Conservation (phyloP, 2,113 vertebrate genomes). For the Eira barbara region DNA sequence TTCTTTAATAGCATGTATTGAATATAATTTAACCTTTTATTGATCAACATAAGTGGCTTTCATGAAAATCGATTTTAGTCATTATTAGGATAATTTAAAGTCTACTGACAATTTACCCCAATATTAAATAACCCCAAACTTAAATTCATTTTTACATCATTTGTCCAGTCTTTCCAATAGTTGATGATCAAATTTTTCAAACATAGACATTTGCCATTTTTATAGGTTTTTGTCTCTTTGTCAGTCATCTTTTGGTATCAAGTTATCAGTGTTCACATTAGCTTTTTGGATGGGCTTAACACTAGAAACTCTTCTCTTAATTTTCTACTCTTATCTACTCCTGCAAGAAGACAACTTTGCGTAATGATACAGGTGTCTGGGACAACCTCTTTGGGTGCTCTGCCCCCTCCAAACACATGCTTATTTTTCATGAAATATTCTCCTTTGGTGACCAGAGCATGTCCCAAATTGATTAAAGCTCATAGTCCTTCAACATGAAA, state of each 20-base stretch:
- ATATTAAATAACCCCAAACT: background rate
- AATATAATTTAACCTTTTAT: background rate
- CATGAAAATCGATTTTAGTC: background rate
- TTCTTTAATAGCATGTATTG: background rate
- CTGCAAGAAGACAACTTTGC: background rate
- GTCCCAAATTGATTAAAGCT: background rate
- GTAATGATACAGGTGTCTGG: background rate
- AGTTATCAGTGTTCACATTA: background rate
- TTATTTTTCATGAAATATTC: background rate
- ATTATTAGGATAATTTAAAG: background rate
- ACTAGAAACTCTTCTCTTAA: background rate
- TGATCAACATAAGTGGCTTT: background rate
- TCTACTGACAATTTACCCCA: background rate
- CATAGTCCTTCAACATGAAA: background rate
- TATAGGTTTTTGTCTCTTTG: background rate
- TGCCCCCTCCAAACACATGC: background rate
- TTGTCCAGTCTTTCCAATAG: background rate
- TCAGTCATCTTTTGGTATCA: background rate
- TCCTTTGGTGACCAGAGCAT: background rate
- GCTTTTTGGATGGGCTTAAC: background rate
- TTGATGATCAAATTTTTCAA: background rate
- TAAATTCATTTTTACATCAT: background rate
- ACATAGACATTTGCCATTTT: background rate
- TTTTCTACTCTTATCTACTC: background rate
- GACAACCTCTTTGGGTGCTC: background rate